Evolutionary conservation across 2,797 vertebrate genomes (phyloP), one percentile per base, ranked within the genome.

Genomic region (Loris lydekkerianus): DNA sequence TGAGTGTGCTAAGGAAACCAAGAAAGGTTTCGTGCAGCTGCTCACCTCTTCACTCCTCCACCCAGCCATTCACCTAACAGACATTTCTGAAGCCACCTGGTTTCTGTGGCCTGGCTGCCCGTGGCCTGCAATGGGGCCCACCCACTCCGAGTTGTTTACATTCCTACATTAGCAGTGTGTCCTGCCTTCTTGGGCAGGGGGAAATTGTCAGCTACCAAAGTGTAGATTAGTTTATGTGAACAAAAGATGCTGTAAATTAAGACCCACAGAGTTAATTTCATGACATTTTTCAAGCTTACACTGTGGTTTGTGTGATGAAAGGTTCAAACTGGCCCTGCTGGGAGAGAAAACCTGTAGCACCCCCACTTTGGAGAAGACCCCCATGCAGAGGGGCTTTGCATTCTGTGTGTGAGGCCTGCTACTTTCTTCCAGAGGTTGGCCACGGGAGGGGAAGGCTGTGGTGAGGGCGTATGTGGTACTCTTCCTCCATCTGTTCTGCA

Each of bases 301-400:
- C 91, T 95, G 96, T 13, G 91, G 96, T 95, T 96, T 96, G 2
- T 40, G 93, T 89, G 96, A 89, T 95, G 97, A 98, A 98, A 98
- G n/a, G 31, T 76, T 89, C 56, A 93, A 93, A 49, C 75, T 70
- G 34, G 91, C 93, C 80, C n/a, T 83, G n/a, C 61, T 95, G 81
- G 80, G 83, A 95, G n/a, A 95, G 15, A 78, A 73, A 95, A 40
- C 2, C 91, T 83, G 10, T 9, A 82, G 11, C 13, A 67, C 92
- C 97, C 82, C 95, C 95, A 67, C 65, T 40, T 18, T 0, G 60
- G 70, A 75, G 58, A 97, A 97, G 58, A 72, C 40, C 43, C 80
- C 95, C 84, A 10, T 0, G 40, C 31, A 80, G 58, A 96, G 18
- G 63, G 67, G 85, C 75, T 83, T 89, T 97, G 65, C 69, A 88